A percentile compares a stretch with the other conserved stretches of the same genome.
Conservation (phyloP, 1,140 invertebrate species). For the Cardiocondyla obscurior region DNA sequence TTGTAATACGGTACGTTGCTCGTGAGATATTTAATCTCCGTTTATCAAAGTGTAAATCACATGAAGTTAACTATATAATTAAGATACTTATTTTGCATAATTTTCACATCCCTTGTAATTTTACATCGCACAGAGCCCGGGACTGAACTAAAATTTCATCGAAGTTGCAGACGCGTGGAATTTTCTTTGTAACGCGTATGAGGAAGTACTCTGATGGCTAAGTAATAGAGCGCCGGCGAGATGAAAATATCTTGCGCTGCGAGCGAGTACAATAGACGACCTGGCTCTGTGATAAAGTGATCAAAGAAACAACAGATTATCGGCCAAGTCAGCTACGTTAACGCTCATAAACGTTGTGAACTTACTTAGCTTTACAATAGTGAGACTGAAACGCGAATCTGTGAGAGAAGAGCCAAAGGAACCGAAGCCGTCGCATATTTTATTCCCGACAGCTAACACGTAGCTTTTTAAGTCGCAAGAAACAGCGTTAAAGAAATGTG, state of each 20-base stretch:
- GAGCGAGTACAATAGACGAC: constrained; percentile 26
- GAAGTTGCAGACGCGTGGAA: constrained; percentile 48
- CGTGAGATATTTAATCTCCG: background rate
- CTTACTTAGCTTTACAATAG: background rate
- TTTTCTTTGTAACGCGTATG: constrained; percentile 64
- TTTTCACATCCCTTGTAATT: constrained; percentile 59
- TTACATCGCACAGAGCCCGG: constrained; percentile 37
- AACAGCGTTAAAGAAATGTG: background rate
- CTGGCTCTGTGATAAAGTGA: constrained; percentile 55
- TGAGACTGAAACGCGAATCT: background rate
- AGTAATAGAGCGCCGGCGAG: constrained; percentile 47
- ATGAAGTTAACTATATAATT: background rate
- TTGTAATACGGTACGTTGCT: background rate
- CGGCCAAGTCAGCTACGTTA: background rate
- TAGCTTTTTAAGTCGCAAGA: background rate
- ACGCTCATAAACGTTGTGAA: constrained; percentile 9
- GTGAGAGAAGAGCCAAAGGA: background rate
- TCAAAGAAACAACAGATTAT: constrained; percentile 53
- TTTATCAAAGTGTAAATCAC: constrained; percentile 12
- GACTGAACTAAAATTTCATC: constrained; percentile 61
- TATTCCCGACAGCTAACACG: background rate
- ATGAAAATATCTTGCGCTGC: constrained; percentile 57
- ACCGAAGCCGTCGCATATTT: background rate
- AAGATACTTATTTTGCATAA: background rate
- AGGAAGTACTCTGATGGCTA: constrained; percentile 35